Evolutionary conservation across 2,797 vertebrate genomes (phyloP), one percentile per base, ranked within the genome.

Genomic region (Oophaga sylvatica): DNA sequence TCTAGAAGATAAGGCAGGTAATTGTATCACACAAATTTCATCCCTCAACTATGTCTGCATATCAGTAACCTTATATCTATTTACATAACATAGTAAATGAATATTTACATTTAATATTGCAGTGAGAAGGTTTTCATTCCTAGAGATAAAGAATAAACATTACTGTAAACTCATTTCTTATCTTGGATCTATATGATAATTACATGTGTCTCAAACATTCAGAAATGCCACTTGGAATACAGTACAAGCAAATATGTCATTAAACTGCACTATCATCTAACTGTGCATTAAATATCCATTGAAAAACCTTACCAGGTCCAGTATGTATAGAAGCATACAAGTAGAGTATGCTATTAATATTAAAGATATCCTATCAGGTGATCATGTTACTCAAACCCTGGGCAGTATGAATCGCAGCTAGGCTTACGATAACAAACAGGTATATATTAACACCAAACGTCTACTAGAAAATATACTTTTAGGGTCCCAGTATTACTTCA

Each of bases 101-200:
- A 77, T 88, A 85, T 88, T 88, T 88, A 67, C 87, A 81, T 88
- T 88, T 85, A 81, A 88, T 88, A 85, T 88, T 88, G 70, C 70
- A 77, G 79, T 53, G 62, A 67, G 57, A 57, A 59, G 78, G 20
- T 68, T 85, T 78, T 88, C 70, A 88, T 85, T 82, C 81, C 48
- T 59, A 48, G 62, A 81, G 71, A 63, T 59, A 85, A 17, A 79
- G 79, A 85, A 85, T 81, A 81, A 88, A 88, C 83, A 82, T 65
- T 70, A 20, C 9, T 48, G 79, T 81, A 85, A 68, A 88, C 77
- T 83, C 62, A 83, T 68, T 83, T 11, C 11, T 70, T 53, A 12
- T n/a, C 67, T 88, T 88, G 60, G 73, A 85, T 81, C 60, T 81
- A 76, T 81, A 81, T 81, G 56, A 85, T 85, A 81, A 81, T 41